Percentiles rank a stretch among this genome's conserved stretches.
Evolutionary conservation across 2,113 vertebrate species (phyloP).

Genomic region (Atherinomorus stipes): DNA sequence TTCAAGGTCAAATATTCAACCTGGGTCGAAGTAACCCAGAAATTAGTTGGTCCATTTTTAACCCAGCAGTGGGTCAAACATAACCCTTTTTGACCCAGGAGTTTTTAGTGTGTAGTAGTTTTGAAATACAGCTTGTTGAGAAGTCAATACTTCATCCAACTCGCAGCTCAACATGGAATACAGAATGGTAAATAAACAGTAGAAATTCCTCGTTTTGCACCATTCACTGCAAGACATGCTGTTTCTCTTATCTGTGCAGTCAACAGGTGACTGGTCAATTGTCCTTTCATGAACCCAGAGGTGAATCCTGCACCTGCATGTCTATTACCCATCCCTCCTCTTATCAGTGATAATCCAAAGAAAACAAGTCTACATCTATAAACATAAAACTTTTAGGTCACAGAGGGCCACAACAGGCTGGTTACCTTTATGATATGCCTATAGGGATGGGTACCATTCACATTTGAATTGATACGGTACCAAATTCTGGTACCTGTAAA

Average conservation of each 20-base stretch:
- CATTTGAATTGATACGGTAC: no score
- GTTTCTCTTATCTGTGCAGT: neutral
- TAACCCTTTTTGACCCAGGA: no score
- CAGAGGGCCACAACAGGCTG: neutral
- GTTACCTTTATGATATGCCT: conserved; percentile 17
- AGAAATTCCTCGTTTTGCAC: neutral
- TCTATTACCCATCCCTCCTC: conserved; percentile 31
- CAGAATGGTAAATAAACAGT: neutral
- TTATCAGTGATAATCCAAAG: conserved; percentile 26
- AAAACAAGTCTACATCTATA: conserved; percentile 36
- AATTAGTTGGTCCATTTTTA: no score
- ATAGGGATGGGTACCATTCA: no score
- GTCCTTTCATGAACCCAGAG: neutral
- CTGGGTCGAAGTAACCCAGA: no score
- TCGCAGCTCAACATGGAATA: neutral
- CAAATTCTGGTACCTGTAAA: no score
- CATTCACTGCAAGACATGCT: neutral
- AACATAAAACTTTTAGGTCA: conserved; percentile 28
- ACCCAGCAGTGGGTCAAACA: no score
- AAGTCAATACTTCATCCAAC: neutral
- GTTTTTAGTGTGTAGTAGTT: no score
- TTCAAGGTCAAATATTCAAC: no score
- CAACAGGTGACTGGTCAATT: conserved; percentile 40
- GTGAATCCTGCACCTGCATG: conserved; percentile 11
- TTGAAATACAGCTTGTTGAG: no score